A percentile compares a stretch with the other conserved stretches of the same genome.
Evolutionary conservation across 2,113 vertebrate species (phyloP).

Genomic region (Carassius carassius): DNA sequence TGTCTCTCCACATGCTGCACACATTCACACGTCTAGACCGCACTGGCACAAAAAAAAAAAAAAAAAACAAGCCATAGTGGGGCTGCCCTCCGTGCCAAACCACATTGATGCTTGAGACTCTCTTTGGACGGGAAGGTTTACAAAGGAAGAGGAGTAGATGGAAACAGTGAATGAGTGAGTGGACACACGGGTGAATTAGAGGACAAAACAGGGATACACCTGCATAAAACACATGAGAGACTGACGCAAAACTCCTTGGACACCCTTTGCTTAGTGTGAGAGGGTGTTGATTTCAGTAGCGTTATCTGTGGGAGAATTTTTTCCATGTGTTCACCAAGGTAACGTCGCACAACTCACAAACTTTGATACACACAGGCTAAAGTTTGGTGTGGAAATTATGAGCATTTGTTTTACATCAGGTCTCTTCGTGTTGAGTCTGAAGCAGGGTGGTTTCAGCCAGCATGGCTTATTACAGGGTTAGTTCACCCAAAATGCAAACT

Average conservation of each 20-base stretch:
- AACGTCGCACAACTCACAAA: background rate
- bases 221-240: slow-evolving; percentile 13
- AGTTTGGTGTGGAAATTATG: background rate
- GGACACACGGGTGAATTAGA: slow-evolving; percentile 23
- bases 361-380: background rate
- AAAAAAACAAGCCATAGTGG: background rate
- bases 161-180: slow-evolving; percentile 29
- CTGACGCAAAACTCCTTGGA: background rate
- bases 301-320: background rate
- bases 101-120: background rate
- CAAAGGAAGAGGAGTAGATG: background rate
- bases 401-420: background rate
- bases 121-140: slow-evolving; percentile 2
- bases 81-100: background rate
- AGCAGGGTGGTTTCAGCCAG: background rate
- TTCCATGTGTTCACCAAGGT: background rate
- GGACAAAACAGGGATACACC: slow-evolving; percentile 23
- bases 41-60: slow-evolving; percentile 23
- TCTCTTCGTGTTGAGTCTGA: background rate
- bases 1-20: slow-evolving; percentile 34
- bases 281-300: background rate
- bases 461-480: background rate
- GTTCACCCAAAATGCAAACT: background rate
- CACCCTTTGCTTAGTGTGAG: background rate
- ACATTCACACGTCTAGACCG: slow-evolving; percentile 56